These are phyloP conservation scores for Xyrichtys novacula DNA, from an alignment of 2,797 vertebrate genomes.

Conservation along the genomic window DNA sequence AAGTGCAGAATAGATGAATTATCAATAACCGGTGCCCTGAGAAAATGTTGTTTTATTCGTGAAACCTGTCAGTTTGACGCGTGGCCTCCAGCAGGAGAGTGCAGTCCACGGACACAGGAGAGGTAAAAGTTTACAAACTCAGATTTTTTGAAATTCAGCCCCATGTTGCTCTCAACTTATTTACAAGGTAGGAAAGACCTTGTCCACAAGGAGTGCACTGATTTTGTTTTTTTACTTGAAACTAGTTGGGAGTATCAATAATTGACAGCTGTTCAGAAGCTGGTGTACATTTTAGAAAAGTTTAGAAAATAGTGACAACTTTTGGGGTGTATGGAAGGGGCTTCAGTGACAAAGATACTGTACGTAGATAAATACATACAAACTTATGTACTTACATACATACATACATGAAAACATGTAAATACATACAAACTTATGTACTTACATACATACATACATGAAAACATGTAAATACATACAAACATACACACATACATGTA, in stretches of 20 bases:
- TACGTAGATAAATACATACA: too few species aligned
- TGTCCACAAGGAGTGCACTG: constrained; percentile 5
- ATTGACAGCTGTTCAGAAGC: constrained; percentile 42
- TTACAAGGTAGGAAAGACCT: constrained; percentile 31
- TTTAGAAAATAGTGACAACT: not conserved
- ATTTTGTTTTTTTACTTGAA: constrained; percentile 6
- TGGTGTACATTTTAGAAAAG: not conserved
- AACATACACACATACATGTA: too few species aligned
- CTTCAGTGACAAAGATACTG: too few species aligned
- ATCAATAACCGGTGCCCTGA: constrained; percentile 49
- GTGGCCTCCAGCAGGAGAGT: constrained; percentile 39
- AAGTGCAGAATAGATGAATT: constrained; percentile 62
- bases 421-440: too few species aligned
- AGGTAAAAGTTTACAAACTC: constrained; percentile 41
- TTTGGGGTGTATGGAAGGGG: not conserved
- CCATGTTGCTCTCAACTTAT: constrained; percentile 31
- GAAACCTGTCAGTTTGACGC: constrained; percentile 48
- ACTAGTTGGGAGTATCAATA: constrained; percentile 29
- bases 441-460: too few species aligned
- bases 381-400: too few species aligned
- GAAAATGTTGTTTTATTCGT: constrained; percentile 49
- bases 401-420: too few species aligned
- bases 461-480: too few species aligned
- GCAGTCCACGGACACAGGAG: constrained; percentile 26
- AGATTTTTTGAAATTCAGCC: constrained; percentile 45